Evolutionary conservation across 2,797 vertebrate genomes (phyloP).

Genomic region (Gila robusta): DNA sequence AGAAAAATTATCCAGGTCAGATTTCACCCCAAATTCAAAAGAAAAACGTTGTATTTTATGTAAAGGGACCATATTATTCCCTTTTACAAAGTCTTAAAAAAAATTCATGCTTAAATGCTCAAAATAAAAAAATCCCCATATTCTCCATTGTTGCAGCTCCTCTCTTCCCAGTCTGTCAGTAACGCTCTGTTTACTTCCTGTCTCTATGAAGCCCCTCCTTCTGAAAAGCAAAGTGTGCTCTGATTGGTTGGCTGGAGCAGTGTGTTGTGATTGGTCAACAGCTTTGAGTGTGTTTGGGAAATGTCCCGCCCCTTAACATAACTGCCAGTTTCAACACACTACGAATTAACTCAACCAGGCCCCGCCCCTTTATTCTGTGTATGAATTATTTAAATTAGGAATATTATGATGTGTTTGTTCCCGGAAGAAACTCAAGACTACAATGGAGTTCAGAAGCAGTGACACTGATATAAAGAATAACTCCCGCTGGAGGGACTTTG

Average conservation of each 20-base stretch:
- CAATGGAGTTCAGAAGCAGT: too few species aligned
- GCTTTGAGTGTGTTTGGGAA: background rate
- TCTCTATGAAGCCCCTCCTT: background rate
- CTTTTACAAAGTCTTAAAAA: background rate
- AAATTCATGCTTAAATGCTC: background rate
- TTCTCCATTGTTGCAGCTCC: background rate
- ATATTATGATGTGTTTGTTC: background rate
- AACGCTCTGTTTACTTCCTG: background rate
- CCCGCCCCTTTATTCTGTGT: too few species aligned
- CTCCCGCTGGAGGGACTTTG: too few species aligned
- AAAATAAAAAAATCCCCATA: background rate
- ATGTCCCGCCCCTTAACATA: background rate
- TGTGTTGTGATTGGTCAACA: background rate
- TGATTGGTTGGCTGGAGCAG: background rate
- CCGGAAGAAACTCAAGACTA: background rate
- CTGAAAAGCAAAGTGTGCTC: background rate
- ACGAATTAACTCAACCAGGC: background rate
- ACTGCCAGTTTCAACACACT: background rate
- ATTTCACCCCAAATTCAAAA: slow-evolving; percentile 14
- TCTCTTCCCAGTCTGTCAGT: background rate
- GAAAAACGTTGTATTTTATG: background rate
- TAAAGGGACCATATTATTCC: background rate
- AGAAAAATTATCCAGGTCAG: background rate
- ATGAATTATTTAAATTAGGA: too few species aligned
- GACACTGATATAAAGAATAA: too few species aligned